Evolutionary conservation across 1,140 invertebrate genomes (phyloP), one percentile per base, ranked within the genome.

Genomic region (Rhagoletis pomonella): DNA sequence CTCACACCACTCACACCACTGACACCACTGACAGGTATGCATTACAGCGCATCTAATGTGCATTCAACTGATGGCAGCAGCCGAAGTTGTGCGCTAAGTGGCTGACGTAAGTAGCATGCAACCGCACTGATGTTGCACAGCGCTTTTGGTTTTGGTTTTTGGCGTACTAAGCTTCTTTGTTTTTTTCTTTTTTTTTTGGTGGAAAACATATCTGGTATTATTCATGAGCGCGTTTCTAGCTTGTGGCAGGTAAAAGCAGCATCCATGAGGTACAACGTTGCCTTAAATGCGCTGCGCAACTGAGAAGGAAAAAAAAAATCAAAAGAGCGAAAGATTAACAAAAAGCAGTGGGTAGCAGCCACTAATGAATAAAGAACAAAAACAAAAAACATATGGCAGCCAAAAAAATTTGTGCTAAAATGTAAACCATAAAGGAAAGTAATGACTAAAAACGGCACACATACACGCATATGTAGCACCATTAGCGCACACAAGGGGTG

Each of bases 131-230:
- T 73, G 19, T 44, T 44, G 67, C 10, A 29, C 29, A 29, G 29
- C 42, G 12, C 14, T 42, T 29, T 29, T 29, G 29, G 29, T 10
- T 69, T 9, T 69, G 14, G 42, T 73, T 44, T 17, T 14, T 47
- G 50, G 64, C 19, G 6, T 65, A 62, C 60, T 29, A 6, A 29
- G 9, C 19, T 29, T 6, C 6, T 73, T 47, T 73, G n/a, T 10
- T 7, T n/a, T 62, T 62, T n/a, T 62, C 2, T 62, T 73, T 44
- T 44, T 44, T 42, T 44, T n/a, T 73, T 44, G 5, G 44, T 44
- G 14, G 29, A 29, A 73, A 73, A 17, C 67, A 73, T 73, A 73
- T 44, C 67, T 73, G 67, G 67, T 17, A 73, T 73, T 73, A 73
- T 73, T 73, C 67, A 73, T 73, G 42, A 73, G 10, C 5, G 50